Base-by-base conservation (phyloP, 2,888 invertebrate genomes). In the Helicoverpa assulta region DNA sequence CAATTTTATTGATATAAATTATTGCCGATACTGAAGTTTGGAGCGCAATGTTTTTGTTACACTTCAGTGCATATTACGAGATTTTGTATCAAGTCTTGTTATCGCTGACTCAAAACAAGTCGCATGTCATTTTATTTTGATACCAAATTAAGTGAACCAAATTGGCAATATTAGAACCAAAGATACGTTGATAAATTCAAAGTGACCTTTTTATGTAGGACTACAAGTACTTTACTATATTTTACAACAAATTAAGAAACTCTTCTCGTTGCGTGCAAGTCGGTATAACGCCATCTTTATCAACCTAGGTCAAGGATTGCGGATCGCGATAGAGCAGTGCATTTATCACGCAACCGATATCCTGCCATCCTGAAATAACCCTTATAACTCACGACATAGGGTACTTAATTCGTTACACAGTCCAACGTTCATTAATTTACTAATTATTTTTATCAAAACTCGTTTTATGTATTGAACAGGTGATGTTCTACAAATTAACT, bases 251-350 rank as follows among this genome's bases (percentile, higher is more conserved):
- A 81, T 62, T 70, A 73, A 74, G 58, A 67, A 73, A 78, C 74
- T 76, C 73, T 80, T 77, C 62, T 73, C 54, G 62, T 79, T 83
- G 83, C 80, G 81, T 80, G 76, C 68, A 55, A 47, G 68, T 55
- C 52, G 60, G 69, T 68, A 70, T 71, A 86, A 86, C 80, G 75
- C 74, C 52, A 67, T 53, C 65, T 80, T 85, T 87, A 88, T 90
- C 90, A 81, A 73, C 87, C 83, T 89, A 88, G 91, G 91, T 92
- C 91, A 91, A 90, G 91, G 90, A 66, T 82, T 74, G 66, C 18
- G 67, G 72, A 81, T 74, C 67, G 64, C 73, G 86, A 88, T 88
- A 83, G 85, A 81, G 67, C 62, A 81, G 61, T 86, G 86, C 87
- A 87, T 86, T 82, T 61, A 81, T 73, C 78, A 82, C 81, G 81